Conservation (phyloP, 1,140 invertebrate species). For the Cyclina sinensis region DNA sequence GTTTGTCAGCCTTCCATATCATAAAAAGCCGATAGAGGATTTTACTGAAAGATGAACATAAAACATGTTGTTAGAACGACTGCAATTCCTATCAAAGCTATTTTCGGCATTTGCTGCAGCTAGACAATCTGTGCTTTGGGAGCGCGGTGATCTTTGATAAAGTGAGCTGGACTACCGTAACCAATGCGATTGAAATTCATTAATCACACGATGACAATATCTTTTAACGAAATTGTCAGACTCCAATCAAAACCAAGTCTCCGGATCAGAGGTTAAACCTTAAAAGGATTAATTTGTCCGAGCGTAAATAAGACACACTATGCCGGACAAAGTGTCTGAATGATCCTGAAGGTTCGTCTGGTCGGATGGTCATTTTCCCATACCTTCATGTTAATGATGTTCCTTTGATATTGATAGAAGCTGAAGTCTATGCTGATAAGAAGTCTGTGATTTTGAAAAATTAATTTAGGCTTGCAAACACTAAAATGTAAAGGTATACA, state of each 20-base stretch:
- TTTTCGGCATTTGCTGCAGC: too few relatives aligned
- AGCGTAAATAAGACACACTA: slow-evolving; percentile 38
- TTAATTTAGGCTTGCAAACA: too few relatives aligned
- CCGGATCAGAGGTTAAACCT: slow-evolving; percentile 14
- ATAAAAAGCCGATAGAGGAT: too few relatives aligned
- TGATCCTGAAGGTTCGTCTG: neutral
- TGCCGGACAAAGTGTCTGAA: slow-evolving; percentile 6
- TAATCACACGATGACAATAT: slow-evolving; percentile 60
- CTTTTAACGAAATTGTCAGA: slow-evolving; percentile 59
- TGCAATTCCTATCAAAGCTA: too few relatives aligned
- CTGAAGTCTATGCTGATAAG: too few relatives aligned
- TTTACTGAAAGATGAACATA: neutral
- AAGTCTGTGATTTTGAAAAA: too few relatives aligned
- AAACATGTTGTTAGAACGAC: neutral
- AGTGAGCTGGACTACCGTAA: slow-evolving; percentile 26
- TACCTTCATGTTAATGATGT: neutral
- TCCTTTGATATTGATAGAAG: neutral
- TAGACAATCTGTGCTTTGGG: neutral
- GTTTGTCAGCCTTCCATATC: too few relatives aligned
- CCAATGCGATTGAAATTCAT: slow-evolving; percentile 60
- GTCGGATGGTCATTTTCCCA: neutral
- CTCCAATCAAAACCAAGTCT: slow-evolving; percentile 38
- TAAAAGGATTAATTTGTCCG: slow-evolving; percentile 52
- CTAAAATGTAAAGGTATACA: too few relatives aligned
- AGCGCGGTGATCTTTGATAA: neutral